A percentile compares a stretch with the other conserved stretches of the same genome.
Conservation (phyloP, 1,140 invertebrate genomes). For the Zaprionus vittiger region DNA sequence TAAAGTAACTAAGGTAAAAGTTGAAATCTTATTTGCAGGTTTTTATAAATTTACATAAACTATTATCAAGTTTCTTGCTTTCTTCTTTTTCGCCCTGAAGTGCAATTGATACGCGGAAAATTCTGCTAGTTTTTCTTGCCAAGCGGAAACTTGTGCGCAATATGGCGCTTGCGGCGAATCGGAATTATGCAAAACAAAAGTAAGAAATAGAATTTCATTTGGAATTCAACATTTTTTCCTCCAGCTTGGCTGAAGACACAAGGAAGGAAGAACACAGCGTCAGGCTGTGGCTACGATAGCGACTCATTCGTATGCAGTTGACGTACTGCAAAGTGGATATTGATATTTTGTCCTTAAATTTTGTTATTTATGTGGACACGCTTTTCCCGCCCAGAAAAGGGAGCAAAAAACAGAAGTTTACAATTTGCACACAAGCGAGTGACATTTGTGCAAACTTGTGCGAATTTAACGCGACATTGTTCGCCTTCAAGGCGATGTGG, state of each 20-base stretch:
- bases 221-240: constrained; percentile 64
- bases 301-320: constrained; percentile 78
- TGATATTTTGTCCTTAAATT: constrained; percentile 83
- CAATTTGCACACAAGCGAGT: constrained; percentile 59
- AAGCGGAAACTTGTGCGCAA: constrained; percentile 55
- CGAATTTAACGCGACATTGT: constrained; percentile 81
- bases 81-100: not conserved
- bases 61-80: constrained; percentile 3
- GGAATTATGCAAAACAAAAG: constrained; percentile 80
- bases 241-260: not conserved
- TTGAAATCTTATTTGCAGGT: not conserved
- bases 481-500: not conserved
- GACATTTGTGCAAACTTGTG: constrained; percentile 66
- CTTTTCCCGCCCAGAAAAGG: constrained; percentile 17
- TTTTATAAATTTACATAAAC: not conserved
- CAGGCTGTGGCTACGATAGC: constrained; percentile 45
- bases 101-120: constrained; percentile 36
- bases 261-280: not conserved
- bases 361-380: constrained; percentile 76
- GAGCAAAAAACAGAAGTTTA: constrained; percentile 62
- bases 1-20: not conserved
- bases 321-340: constrained; percentile 76
- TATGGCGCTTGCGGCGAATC: constrained; percentile 67
- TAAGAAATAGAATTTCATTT: constrained; percentile 79
- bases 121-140: constrained; percentile 15